Conservation (phyloP, 2,888 invertebrate genomes). For the Cinara cedri region DNA sequence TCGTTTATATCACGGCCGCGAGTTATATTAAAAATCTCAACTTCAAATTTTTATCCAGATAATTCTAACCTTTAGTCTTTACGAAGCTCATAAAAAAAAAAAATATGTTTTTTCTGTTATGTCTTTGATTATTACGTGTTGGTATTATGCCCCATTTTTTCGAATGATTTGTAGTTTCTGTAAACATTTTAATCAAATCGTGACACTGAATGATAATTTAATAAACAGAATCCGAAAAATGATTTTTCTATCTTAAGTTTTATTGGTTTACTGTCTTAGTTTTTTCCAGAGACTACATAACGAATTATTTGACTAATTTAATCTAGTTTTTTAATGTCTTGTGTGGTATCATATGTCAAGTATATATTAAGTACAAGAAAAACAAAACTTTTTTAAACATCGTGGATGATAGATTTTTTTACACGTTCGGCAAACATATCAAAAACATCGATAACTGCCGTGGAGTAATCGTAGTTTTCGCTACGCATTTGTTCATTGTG, state of each 20-base stretch:
- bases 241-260: constrained; percentile 35
- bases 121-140: no score
- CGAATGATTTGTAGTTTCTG: no score
- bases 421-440: neutral
- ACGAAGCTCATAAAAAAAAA: no score
- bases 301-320: constrained; percentile 55
- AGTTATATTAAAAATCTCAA: no score
- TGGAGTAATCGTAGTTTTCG: neutral
- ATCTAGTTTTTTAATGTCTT: constrained; percentile 58
- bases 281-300: constrained; percentile 30
- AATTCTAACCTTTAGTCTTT: no score
- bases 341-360: constrained; percentile 63
- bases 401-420: constrained; percentile 24
- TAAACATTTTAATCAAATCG: no score
- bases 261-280: constrained; percentile 24
- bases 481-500: neutral
- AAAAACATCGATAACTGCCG: neutral
- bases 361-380: constrained; percentile 63
- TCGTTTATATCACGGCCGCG: no score
- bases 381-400: constrained; percentile 45
- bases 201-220: constrained; percentile 14
- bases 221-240: constrained; percentile 26
- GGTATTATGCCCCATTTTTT: no score
- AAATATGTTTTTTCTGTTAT: no score
- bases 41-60: no score